Evolutionary conservation across 1,140 invertebrate genomes (phyloP).

Genomic region (Drosophila tropicalis): DNA sequence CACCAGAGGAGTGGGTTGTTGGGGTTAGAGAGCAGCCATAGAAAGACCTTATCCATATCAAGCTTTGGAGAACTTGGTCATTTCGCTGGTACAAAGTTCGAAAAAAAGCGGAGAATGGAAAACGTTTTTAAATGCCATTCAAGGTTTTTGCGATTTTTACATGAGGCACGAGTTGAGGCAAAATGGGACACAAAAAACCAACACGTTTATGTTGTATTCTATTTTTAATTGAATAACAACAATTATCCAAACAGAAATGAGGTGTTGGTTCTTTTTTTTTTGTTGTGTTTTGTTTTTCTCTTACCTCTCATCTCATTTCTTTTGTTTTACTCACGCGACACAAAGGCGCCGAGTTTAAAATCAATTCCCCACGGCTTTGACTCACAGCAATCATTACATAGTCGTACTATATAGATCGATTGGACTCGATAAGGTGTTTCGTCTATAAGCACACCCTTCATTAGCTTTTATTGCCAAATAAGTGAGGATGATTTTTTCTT

Average conservation of each 20-base stretch:
- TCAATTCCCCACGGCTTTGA: constrained; percentile 5
- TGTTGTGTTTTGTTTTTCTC: constrained; percentile 32
- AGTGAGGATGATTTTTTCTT: not conserved
- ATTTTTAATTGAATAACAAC: constrained; percentile 68
- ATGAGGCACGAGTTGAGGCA: constrained; percentile 9
- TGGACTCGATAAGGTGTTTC: constrained; percentile 5
- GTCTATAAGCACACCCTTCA: constrained; percentile 23
- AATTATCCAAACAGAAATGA: constrained; percentile 47
- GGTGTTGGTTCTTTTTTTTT: constrained; percentile 8
- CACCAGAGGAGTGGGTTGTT: constrained; percentile 5
- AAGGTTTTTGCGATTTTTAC: constrained; percentile 50
- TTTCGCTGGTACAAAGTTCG: constrained; percentile 62
- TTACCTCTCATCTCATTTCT: not conserved
- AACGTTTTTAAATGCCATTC: constrained; percentile 61
- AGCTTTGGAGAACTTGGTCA: constrained; percentile 49
- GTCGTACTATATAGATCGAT: not conserved
- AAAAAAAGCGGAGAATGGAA: constrained; percentile 28
- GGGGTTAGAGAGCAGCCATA: constrained; percentile 37
- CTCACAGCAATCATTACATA: not conserved
- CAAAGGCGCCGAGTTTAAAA: constrained; percentile 28
- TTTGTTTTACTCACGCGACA: constrained; percentile 39
- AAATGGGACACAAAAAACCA: constrained; percentile 32
- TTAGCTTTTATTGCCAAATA: not conserved
- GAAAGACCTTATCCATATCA: constrained; percentile 46
- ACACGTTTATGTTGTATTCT: constrained; percentile 53